Evolutionary conservation across 2,888 invertebrate species (phyloP).

Genomic region (Cryptocheilus praepositus): DNA sequence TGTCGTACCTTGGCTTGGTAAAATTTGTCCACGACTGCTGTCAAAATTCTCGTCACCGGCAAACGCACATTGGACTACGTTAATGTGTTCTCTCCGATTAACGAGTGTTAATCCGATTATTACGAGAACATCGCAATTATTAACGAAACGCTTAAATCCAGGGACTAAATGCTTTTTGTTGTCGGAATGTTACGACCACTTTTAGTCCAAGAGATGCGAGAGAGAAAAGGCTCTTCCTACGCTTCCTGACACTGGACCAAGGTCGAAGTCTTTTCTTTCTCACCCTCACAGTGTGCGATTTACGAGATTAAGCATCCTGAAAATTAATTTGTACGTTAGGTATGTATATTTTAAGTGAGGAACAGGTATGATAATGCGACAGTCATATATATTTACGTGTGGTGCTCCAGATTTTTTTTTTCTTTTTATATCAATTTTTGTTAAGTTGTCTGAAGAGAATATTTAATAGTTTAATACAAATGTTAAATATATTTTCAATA

Average conservation of each 20-base stretch:
- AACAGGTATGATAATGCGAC: slow-evolving; percentile 33
- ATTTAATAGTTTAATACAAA: slow-evolving; percentile 56
- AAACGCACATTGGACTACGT: slow-evolving; percentile 51
- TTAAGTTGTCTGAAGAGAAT: slow-evolving; percentile 56
- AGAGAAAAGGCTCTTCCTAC: slow-evolving; percentile 42
- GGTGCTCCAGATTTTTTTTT: slow-evolving; percentile 52
- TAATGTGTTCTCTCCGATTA: slow-evolving; percentile 61
- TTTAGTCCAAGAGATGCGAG: slow-evolving; percentile 27
- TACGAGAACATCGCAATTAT: slow-evolving; percentile 31
- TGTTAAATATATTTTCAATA: slow-evolving; percentile 41
- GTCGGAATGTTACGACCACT: slow-evolving; percentile 50
- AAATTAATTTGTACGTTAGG: slow-evolving; percentile 22
- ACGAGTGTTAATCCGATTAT: slow-evolving; percentile 60
- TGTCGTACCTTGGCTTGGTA: too few relatives aligned
- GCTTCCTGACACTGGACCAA: slow-evolving; percentile 43
- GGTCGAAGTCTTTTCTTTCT: slow-evolving; percentile 44
- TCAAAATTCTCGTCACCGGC: background rate
- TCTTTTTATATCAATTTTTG: slow-evolving; percentile 58
- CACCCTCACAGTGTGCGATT: slow-evolving; percentile 36
- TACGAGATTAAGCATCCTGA: slow-evolving; percentile 36
- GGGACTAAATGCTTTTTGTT: slow-evolving; percentile 47
- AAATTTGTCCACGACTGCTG: too few relatives aligned
- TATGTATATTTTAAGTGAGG: slow-evolving; percentile 26
- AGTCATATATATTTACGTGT: slow-evolving; percentile 39
- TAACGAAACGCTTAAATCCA: slow-evolving; percentile 46